Percentiles rank a stretch among this genome's conserved stretches.
These are phyloP conservation scores for Fopius arisanus DNA, from an alignment of 1,140 invertebrate genomes.

Conservation along the genomic window DNA sequence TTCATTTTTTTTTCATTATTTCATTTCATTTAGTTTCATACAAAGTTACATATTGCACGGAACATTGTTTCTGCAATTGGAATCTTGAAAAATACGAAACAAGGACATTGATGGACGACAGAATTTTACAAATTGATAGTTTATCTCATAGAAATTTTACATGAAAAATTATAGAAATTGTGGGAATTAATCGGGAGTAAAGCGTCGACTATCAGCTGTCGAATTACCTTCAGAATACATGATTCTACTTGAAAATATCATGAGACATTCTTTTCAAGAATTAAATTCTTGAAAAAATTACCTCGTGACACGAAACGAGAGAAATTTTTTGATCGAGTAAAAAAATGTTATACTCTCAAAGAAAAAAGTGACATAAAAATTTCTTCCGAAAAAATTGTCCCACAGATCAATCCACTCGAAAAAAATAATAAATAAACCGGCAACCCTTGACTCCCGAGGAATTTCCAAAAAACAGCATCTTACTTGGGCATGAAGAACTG, in stretches of 20 bases:
- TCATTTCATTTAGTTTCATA: slow-evolving; percentile 15
- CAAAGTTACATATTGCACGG: slow-evolving; percentile 28
- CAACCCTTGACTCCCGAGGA: background rate
- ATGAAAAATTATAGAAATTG: background rate
- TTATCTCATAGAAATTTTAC: background rate
- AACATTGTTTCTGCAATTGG: slow-evolving; percentile 14
- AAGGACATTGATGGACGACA: slow-evolving; percentile 1
- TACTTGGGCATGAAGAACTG: slow-evolving; percentile 68
- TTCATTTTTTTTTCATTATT: slow-evolving; percentile 6
- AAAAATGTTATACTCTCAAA: no score
- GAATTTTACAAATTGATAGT: background rate
- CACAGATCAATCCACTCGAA: no score
- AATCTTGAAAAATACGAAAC: background rate
- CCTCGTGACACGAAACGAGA: no score
- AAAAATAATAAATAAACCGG: background rate
- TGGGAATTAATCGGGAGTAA: background rate
- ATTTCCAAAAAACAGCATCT: slow-evolving; percentile 23
- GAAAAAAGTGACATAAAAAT: no score
- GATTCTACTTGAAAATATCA: no score
- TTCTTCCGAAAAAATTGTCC: no score
- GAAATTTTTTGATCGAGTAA: no score
- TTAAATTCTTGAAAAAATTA: no score
- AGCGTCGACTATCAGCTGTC: background rate
- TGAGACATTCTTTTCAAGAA: no score
- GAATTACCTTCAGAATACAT: no score